Evolutionary conservation across 2,888 invertebrate species (phyloP).

Genomic region (Entomobrya proxima): DNA sequence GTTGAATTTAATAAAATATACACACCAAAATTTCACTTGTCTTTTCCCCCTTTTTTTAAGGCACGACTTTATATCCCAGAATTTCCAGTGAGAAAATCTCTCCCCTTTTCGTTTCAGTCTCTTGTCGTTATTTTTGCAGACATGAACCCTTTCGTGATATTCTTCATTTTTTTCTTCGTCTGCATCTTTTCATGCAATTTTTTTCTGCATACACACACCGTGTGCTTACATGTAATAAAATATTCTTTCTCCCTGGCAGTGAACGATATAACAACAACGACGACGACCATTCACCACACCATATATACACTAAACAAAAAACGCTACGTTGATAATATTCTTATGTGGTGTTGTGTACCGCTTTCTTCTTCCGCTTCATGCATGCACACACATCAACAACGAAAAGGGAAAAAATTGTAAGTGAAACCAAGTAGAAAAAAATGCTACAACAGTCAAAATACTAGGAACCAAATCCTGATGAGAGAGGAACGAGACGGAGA

Average conservation of each 20-base stretch:
- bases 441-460: neutral
- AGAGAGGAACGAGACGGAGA: neutral
- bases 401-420: neutral
- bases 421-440: neutral
- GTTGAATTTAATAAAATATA: neutral
- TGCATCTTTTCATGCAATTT: constrained; percentile 34
- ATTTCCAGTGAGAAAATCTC: constrained; percentile 26
- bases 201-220: constrained; percentile 31
- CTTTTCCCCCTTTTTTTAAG: neutral
- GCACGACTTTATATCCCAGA: constrained; percentile 1
- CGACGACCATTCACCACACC: constrained; percentile 21
- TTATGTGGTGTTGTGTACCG: constrained; percentile 19
- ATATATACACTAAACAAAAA: neutral
- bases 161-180: neutral
- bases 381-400: constrained; percentile 45
- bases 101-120: constrained; percentile 3
- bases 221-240: neutral
- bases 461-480: neutral
- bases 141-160: constrained; percentile 3
- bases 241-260: constrained; percentile 20
- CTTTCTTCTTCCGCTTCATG: constrained; percentile 47
- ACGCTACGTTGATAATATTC: no score
- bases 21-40: neutral
- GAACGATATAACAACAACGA: constrained; percentile 6
- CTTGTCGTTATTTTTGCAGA: neutral